Conservation (phyloP, 2,113 vertebrate genomes). For the Peromyscus leucopus region DNA sequence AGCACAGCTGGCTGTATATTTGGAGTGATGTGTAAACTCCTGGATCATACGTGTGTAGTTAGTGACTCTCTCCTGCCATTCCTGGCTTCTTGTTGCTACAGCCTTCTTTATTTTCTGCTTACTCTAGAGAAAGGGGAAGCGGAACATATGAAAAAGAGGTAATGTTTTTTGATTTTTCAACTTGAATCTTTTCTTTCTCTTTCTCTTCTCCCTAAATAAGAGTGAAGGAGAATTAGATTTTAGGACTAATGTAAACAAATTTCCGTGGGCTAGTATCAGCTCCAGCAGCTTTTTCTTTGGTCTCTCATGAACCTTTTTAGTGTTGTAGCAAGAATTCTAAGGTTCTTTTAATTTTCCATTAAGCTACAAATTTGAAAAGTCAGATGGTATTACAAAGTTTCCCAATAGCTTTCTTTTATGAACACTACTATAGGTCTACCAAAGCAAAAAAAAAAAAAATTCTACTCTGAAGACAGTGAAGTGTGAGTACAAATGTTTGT, state of each 20-base stretch:
- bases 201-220: not conserved
- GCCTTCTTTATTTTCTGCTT: conserved; percentile 93
- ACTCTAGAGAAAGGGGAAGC: conserved; percentile 93
- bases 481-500: conserved; percentile 65
- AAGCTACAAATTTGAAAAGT: conserved; percentile 60
- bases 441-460: conserved; percentile 17
- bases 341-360: not conserved
- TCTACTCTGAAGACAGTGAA: conserved; percentile 9
- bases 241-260: conserved; percentile 43
- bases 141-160: conserved; percentile 95
- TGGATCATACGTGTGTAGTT: conserved; percentile 93
- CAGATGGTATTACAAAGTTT: conserved; percentile 50
- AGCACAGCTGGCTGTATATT: conserved; percentile 95
- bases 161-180: conserved; percentile 56
- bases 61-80: conserved; percentile 93
- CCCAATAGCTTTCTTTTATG: conserved; percentile 25
- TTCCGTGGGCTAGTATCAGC: conserved; percentile 24
- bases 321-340: conserved; percentile 8
- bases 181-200: not conserved
- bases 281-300: conserved; percentile 20
- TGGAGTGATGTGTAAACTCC: conserved; percentile 93
- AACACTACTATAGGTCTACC: conserved; percentile 35
- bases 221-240: conserved; percentile 29
- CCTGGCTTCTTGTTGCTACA: conserved; percentile 95
- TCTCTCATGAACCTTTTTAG: not conserved